Conservation (phyloP, 2,113 vertebrate species). For the Zootoca vivipara region DNA sequence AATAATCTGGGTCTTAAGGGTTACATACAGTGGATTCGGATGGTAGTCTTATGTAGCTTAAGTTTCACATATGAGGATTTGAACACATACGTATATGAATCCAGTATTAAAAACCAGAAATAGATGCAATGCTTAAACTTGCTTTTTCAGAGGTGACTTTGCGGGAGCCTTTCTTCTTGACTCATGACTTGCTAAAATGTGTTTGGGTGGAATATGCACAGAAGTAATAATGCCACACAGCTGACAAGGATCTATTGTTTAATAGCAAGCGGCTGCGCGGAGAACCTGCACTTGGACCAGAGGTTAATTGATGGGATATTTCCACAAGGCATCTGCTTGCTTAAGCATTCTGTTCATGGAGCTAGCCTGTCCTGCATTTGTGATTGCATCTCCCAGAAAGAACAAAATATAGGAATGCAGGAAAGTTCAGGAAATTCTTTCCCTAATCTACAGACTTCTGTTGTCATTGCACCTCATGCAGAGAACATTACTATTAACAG, state of each 20-base stretch:
- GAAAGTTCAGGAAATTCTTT: background rate
- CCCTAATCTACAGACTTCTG: background rate
- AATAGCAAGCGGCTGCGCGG: conserved; percentile 31
- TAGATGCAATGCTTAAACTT: background rate
- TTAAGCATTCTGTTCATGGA: background rate
- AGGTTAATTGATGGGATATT: conserved; percentile 55
- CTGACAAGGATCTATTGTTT: conserved; percentile 53
- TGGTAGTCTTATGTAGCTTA: background rate
- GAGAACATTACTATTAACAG: background rate
- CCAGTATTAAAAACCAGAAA: background rate
- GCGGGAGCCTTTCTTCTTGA: background rate
- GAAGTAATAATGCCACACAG: conserved; percentile 40
- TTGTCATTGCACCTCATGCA: background rate
- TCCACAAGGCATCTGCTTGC: background rate
- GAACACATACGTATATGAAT: background rate
- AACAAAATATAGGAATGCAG: background rate
- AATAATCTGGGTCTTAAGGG: background rate
- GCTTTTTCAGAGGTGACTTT: background rate
- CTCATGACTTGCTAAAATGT: background rate
- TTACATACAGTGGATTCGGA: background rate
- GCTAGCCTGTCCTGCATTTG: background rate
- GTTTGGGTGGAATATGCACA: conserved; percentile 49
- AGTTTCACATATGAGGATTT: background rate
- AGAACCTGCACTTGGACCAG: conserved; percentile 46
- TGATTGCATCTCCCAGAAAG: conserved; percentile 20